A percentile compares a stretch with the other conserved stretches of the same genome.
Conservation (phyloP, 2,797 vertebrate species). For the Lindbergichthys nudifrons region DNA sequence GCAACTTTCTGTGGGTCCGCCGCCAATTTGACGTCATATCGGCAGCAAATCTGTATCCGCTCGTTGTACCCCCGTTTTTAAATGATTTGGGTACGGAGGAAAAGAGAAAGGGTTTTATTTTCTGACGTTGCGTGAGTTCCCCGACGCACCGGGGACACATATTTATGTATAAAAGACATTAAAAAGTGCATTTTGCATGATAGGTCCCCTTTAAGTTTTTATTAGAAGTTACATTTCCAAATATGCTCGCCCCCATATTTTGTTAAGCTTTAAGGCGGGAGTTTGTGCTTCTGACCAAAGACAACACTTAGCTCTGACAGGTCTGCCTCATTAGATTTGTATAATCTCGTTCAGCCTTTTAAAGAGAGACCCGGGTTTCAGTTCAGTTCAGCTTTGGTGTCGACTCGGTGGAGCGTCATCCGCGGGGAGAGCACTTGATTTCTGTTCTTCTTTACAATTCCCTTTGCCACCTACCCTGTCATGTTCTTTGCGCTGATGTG, state of each 20-base stretch:
- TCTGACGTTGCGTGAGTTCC: no score
- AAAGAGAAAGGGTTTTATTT: no score
- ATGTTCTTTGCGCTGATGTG: slow-evolving; percentile 44
- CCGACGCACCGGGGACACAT: no score
- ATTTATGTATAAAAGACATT: no score
- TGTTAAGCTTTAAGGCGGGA: slow-evolving; percentile 29
- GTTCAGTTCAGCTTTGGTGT: slow-evolving; percentile 38
- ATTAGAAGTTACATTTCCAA: slow-evolving; percentile 5
- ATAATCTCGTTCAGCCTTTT: slow-evolving; percentile 43
- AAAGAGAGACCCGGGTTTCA: slow-evolving; percentile 27
- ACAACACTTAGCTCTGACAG: slow-evolving; percentile 39
- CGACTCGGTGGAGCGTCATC: slow-evolving; percentile 34
- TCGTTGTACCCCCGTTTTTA: no score
- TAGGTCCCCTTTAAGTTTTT: slow-evolving; percentile 11
- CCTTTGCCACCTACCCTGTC: slow-evolving; percentile 35
- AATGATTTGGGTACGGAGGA: no score
- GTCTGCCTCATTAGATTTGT: slow-evolving; percentile 60
- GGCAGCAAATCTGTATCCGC: no score
- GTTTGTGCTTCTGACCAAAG: slow-evolving; percentile 23
- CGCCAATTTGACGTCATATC: no score
- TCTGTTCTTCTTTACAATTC: slow-evolving; percentile 35
- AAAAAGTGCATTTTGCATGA: no score
- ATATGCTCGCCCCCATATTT: slow-evolving; percentile 2
- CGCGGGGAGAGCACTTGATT: slow-evolving; percentile 32
- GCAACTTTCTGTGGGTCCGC: no score